Base-by-base conservation (phyloP, 2,113 vertebrate species). In the Butastur rufipennis region DNA sequence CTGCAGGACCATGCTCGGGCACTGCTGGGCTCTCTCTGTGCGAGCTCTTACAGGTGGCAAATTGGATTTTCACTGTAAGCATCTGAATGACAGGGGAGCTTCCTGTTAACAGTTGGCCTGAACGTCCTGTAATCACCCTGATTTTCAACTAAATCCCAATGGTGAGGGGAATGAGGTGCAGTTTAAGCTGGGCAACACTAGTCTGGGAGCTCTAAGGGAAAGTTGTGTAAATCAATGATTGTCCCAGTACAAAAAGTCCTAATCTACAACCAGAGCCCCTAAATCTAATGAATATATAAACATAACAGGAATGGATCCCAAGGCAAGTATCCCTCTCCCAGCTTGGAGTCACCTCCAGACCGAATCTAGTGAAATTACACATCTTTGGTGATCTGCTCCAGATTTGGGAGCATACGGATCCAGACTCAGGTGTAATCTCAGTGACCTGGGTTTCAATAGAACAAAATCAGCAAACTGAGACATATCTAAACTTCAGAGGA, bases 1-100 rank as follows among this genome's bases (percentile, higher is more conserved):
- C 61, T 79, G 75, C 42, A 53, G 48, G 9, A 7, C 34, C 1
- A 1, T 15, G 7, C 29, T 47, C 0, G 0, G 22, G 79, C 3
- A 10, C 56, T 32, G 65, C 1, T 81, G 71, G 83, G 50, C 21
- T n/a, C 61, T 73, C 56, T 70, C 43, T 42, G 27, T 23, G 63
- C 5, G 5, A 66, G 56, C 82, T 80, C 31, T 6, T 11, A 48
- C 18, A 27, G 21, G 5, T 10, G 66, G 22, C 45, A 89, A 71
- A n/a, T 1, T 6, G 40, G 38, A 50, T 3, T 29, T 50, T 59
- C 86, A 42, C 17, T 67, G 29, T 29, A 61, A 81, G 36, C 26
- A 62, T 19, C 53, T 27, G 34, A 63, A 53, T 20, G 45, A 7
- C 45, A 53, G 66, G n/a, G 42, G 22, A 38, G 40, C 13, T 66